Evolutionary conservation across 2,113 vertebrate species (phyloP).

Genomic region (Corydoras maculifer): DNA sequence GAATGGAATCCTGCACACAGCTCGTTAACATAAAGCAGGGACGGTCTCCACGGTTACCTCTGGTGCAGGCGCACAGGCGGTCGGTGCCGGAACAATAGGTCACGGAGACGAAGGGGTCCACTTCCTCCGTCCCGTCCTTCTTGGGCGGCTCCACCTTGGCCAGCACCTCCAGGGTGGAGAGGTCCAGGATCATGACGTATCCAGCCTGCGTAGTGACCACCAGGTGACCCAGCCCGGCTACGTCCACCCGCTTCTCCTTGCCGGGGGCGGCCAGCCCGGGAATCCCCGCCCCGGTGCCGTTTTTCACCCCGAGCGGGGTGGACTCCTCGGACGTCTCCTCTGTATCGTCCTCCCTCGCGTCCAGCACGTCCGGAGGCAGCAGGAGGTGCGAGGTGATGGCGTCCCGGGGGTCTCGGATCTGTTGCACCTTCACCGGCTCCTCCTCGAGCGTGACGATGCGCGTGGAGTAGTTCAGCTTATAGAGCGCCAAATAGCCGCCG

Average conservation of each 20-base stretch:
- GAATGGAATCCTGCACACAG: no score
- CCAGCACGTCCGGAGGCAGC: conserved; percentile 91
- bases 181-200: conserved; percentile 93
- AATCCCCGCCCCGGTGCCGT: conserved; percentile 46
- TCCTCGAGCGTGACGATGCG: conserved; percentile 94
- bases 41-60: conserved; percentile 70
- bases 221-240: conserved; percentile 85
- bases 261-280: conserved; percentile 42
- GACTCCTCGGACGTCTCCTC: conserved; percentile 86
- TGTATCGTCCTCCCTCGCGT: conserved; percentile 89
- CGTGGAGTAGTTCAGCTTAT: conserved; percentile 96
- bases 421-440: conserved; percentile 91
- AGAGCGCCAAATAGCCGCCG: conserved; percentile 91
- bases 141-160: conserved; percentile 94
- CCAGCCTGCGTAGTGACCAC: conserved; percentile 96
- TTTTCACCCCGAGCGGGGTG: conserved; percentile 73
- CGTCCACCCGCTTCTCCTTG: conserved; percentile 79
- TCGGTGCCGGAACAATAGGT: conserved; percentile 98
- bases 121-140: conserved; percentile 87
- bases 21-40: no score
- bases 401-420: conserved; percentile 92
- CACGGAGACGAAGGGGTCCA: conserved; percentile 92
- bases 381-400: conserved; percentile 93
- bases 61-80: conserved; percentile 95
- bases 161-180: conserved; percentile 92